Base-by-base conservation (phyloP, 1,140 invertebrate species). In the Drosophila saltans region DNA sequence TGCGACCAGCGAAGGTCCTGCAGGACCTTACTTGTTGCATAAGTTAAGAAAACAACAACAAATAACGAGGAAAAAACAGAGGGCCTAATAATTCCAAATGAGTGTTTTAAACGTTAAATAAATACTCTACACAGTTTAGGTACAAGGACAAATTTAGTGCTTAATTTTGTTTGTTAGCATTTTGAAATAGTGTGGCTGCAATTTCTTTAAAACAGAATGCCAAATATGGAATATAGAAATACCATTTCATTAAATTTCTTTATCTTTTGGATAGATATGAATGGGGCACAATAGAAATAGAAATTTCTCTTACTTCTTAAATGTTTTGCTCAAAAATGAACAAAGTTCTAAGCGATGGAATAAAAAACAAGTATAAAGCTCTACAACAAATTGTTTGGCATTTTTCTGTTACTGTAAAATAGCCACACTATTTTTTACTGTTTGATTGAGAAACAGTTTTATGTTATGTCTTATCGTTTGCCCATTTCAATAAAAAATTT, bases 11-110 rank as follows among this genome's bases (percentile, higher is more conserved):
- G 8, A 24, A 56, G 45, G 66, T 67, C 73, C 52, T 65, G 56
- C 66, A 72, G 75, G 75, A 58, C 43, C 16, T 69, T 43, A 89
- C 80, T 88, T 86, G 83, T 82, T 82, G 80, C 81, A 52, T 55
- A 36, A 69, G 60, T 28, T 24, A 48, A 64, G 8, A 3, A 66
- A 43, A 21, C 52, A 48, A 26, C 16, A 60, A 55, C 9, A 67
- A 69, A 55, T 33, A 39, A 56, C 28, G 28, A 62, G 62, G n/a
- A 52, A 71, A 10, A 3, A 11, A 33, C 2, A 3, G 16, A 7
- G 1, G 16, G 28, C 9, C 10, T 33, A 30, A 21, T 8, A 21
- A 24, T 48, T 36, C 33, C 33, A 16, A 48, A 21, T 52, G 21
- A 11, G 1, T 52, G 6, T 36, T 36, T 3, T 3, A 36, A 10